Base-by-base conservation (phyloP, 1,140 invertebrate genomes). In the Trichonephila clavata region DNA sequence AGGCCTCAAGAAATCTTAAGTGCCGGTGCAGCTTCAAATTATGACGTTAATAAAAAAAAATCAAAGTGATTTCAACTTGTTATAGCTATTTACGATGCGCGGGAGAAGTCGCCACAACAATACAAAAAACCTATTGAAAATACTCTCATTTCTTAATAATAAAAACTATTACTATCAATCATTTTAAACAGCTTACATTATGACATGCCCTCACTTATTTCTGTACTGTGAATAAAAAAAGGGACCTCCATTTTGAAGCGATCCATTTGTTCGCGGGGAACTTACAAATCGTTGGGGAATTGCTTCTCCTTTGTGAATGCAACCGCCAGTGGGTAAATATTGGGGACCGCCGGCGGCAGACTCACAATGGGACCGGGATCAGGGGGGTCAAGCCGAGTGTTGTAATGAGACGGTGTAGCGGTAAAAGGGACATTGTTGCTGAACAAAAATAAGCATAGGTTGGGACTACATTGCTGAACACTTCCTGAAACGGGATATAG, bases 311-410 rank as follows among this genome's bases (percentile, higher is more conserved):
- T 90, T 80, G 68, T 63, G 68, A n/a, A 32, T 6, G 60, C 59
- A 20, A 50, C 27, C 24, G 63, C 57, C 68, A 80, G 88, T 90
- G 88, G 71, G 88, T 68, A 90, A 90, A 90, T 27, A 90, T 80
- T 80, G 61, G 21, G 24, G 65, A 90, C 57, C 50, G 39, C 50
- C 68, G 57, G 7, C 50, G 63, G 88, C 21, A 59, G 21, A 2
- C n/a, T 20, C n/a, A 90, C 88, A 90, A 90, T 80, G 57, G 24
- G 71, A 24, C 14, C 4, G 50, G 88, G 65, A 43, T 80, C 71
- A 68, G 32, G 24, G 32, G 61, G 88, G 68, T 90, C 88, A 80
- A 60, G n/a, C 88, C 60, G 68, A 3, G 65, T 60, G 57, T 63
- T 50, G 43, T 50, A 32, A 77, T 77, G 68, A 77, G 24, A 32